Conservation (phyloP, 64 coral and sea anemone species). For the Montipora cactus region DNA sequence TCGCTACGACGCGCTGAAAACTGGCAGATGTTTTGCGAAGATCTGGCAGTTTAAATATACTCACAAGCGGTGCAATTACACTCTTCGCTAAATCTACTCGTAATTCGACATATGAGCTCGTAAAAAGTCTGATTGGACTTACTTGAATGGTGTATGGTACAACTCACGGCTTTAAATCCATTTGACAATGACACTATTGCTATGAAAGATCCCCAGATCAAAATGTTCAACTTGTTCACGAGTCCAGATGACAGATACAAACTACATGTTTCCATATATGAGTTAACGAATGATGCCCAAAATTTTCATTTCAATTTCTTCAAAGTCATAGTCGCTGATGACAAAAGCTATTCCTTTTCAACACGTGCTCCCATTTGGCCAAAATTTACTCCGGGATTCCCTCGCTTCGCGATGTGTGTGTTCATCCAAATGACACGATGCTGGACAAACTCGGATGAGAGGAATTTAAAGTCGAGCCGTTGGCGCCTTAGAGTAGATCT, state of each 20-base stretch:
- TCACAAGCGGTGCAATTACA: conserved; percentile 16
- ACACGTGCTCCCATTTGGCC: conserved; percentile 32
- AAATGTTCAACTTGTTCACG: not conserved
- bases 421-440: not conserved
- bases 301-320: conserved; percentile 28
- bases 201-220: conserved; percentile 11
- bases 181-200: not conserved
- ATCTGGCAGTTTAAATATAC: conserved; percentile 5
- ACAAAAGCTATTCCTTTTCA: conserved; percentile 1
- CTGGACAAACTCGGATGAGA: not conserved
- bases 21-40: conserved; percentile 44
- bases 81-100: not conserved
- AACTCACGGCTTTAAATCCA: conserved; percentile 7
- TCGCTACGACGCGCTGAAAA: not conserved
- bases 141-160: conserved; percentile 20
- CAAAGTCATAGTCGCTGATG: conserved; percentile 21
- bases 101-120: conserved; percentile 16
- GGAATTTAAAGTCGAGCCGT: conserved; percentile 19
- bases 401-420: not conserved
- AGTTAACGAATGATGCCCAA: not conserved
- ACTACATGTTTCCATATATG: conserved; percentile 52
- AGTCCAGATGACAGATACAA: conserved; percentile 51
- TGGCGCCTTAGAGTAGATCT: not conserved
- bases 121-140: not conserved
- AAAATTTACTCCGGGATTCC: not conserved